A percentile compares a stretch with the other conserved stretches of the same genome.
Conservation (phyloP, 2,888 invertebrate species). For the Eilema caniola region DNA sequence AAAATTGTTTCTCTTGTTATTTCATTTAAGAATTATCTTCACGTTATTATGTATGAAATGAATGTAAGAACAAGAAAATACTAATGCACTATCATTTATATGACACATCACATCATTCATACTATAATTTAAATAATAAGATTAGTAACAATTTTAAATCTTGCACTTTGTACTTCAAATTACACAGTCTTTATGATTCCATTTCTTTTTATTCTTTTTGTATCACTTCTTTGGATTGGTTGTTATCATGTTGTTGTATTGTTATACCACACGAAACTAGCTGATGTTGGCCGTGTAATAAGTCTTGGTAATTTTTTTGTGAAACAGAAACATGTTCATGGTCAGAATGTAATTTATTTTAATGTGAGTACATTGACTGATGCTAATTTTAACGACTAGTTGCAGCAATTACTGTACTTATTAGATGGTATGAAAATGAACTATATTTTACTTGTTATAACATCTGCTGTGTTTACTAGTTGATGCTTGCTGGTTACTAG, state of each 20-base stretch:
- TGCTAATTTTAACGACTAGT: background rate
- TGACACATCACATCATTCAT: background rate
- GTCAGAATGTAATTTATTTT: background rate
- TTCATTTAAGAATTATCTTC: constrained; percentile 4
- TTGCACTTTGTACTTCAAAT: background rate
- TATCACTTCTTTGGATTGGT: background rate
- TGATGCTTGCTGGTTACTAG: too few relatives aligned
- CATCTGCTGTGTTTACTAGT: background rate
- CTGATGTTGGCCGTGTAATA: background rate
- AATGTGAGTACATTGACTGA: constrained; percentile 4
- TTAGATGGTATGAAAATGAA: background rate
- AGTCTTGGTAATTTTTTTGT: background rate
- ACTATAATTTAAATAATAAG: background rate
- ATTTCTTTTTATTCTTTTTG: background rate
- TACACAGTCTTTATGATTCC: background rate
- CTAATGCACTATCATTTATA: background rate
- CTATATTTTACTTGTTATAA: background rate
- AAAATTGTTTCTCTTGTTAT: constrained; percentile 21
- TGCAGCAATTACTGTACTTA: background rate
- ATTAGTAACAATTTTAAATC: background rate
- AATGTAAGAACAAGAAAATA: background rate
- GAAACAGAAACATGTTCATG: constrained; percentile 4
- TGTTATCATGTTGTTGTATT: background rate
- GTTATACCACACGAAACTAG: background rate
- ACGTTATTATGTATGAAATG: background rate